A percentile compares a stretch with the other conserved stretches of the same genome.
phyloP scores from a whole-genome alignment of 2,113 vertebrate species.

The Microtus montanus region DNA sequence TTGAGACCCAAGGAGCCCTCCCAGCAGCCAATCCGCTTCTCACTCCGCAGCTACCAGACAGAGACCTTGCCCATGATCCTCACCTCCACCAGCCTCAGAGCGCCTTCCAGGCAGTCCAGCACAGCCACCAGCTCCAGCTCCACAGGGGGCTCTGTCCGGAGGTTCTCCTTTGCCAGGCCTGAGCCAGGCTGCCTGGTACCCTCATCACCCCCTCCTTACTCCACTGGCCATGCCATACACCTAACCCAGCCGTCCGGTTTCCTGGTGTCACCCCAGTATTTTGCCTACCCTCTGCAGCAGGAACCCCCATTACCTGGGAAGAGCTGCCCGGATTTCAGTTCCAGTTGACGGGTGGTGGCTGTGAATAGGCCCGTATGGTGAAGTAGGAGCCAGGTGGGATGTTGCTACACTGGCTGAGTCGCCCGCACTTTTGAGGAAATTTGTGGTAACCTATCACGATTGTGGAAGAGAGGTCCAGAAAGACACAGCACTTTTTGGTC shows the following conservation, averaged over 20 bases:
- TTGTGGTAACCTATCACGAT: background rate
- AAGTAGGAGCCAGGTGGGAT: background rate
- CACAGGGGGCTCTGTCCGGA: slow-evolving; percentile 88
- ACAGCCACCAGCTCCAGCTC: slow-evolving; percentile 95
- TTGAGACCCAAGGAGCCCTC: slow-evolving; percentile 95
- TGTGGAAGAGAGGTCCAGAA: background rate
- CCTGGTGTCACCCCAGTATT: slow-evolving; percentile 93
- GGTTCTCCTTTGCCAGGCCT: slow-evolving; percentile 91
- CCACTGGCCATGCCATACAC: slow-evolving; percentile 86
- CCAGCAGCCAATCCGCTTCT: slow-evolving; percentile 94
- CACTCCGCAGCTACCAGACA: slow-evolving; percentile 94
- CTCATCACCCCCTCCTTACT: slow-evolving; percentile 91
- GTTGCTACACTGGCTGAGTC: background rate
- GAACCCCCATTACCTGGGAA: slow-evolving; percentile 90
- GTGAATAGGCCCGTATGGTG: rapidly evolving
- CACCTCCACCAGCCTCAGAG: slow-evolving; percentile 89
- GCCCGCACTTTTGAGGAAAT: background rate
- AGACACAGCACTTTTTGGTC: background rate
- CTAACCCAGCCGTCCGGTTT: slow-evolving; percentile 87
- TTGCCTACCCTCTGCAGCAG: slow-evolving; percentile 91
- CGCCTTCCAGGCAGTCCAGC: slow-evolving; percentile 95
- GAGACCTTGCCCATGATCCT: slow-evolving; percentile 99
- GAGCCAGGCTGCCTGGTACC: slow-evolving; percentile 88
- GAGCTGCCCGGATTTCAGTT: slow-evolving; percentile 91
- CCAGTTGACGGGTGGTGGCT: slow-evolving; percentile 86